phyloP scores from a whole-genome alignment of 2,797 vertebrate species.

The Helostoma temminkii region DNA sequence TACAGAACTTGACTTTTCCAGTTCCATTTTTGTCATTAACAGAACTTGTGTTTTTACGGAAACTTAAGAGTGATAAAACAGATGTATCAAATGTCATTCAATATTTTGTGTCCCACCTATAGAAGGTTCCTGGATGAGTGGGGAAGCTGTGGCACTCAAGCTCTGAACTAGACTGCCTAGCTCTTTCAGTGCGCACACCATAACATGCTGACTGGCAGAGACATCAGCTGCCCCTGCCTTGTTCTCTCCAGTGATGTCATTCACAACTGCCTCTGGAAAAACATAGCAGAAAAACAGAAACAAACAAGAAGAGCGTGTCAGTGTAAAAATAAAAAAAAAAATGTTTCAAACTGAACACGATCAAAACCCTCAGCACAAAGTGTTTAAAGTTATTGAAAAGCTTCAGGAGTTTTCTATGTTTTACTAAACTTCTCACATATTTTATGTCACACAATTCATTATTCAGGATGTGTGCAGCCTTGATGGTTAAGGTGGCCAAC shows the following conservation, averaged over 20 bases:
- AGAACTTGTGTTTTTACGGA: background rate
- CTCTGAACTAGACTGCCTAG: conserved; percentile 97
- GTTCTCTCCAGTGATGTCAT: conserved; percentile 94
- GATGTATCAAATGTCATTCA: background rate
- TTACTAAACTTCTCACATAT: background rate
- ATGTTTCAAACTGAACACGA: background rate
- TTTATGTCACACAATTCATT: background rate
- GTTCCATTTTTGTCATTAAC: background rate
- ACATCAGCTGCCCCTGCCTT: conserved; percentile 93
- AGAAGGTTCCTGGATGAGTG: conserved; percentile 97
- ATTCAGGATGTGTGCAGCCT: conserved; percentile 39
- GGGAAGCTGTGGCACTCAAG: conserved; percentile 94
- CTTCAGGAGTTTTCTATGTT: background rate
- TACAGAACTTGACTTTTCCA: background rate
- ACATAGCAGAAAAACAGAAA: background rate
- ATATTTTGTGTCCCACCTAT: conserved; percentile 84
- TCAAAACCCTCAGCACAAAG: background rate
- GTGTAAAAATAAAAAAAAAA: conserved; percentile 1
- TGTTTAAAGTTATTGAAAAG: background rate
- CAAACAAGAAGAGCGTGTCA: background rate
- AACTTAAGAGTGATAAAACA: background rate
- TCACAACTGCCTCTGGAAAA: conserved; percentile 93
- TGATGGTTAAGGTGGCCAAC: conserved; percentile 40
- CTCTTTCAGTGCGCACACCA: conserved; percentile 98
- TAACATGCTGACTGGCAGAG: conserved; percentile 97